phyloP scores from a whole-genome alignment of 2,113 vertebrate genomes.

The Aphyosemion australe region DNA sequence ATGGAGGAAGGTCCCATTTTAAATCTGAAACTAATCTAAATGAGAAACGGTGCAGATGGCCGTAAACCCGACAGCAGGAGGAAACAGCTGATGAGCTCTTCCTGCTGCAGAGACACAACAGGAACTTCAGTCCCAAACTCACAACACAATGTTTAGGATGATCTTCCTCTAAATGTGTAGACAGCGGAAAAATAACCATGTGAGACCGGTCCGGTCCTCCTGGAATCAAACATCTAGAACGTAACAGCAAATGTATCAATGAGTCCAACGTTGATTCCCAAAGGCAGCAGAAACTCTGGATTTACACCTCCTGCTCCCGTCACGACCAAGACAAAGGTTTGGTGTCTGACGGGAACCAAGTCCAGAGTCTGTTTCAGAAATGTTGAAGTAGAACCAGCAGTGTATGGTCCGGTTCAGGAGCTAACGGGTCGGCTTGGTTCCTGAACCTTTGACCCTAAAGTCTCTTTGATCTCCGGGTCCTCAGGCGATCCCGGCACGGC shows the following conservation, averaged over 20 bases:
- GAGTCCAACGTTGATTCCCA: slow-evolving; percentile 85
- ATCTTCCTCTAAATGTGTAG: slow-evolving; percentile 41
- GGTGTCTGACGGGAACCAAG: slow-evolving; percentile 69
- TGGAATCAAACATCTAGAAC: slow-evolving; percentile 74
- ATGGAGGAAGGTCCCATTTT: no score
- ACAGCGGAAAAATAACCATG: slow-evolving; percentile 49
- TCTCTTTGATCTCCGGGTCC: slow-evolving; percentile 63
- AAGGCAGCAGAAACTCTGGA: slow-evolving; percentile 88
- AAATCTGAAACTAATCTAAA: no score
- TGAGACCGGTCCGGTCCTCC: slow-evolving; percentile 63
- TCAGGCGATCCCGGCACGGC: slow-evolving; percentile 29
- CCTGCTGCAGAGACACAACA: no score
- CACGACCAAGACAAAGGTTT: slow-evolving; percentile 79
- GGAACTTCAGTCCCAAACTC: not conserved
- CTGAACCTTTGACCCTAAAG: slow-evolving; percentile 63
- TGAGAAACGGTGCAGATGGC: no score
- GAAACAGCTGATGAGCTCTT: no score
- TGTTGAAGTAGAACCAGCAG: slow-evolving; percentile 55
- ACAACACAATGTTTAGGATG: slow-evolving; percentile 50
- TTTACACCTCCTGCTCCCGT: slow-evolving; percentile 80
- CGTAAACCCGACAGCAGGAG: no score
- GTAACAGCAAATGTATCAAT: slow-evolving; percentile 82
- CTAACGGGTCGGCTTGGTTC: slow-evolving; percentile 69
- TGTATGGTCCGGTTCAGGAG: slow-evolving; percentile 81
- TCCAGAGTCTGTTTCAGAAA: slow-evolving; percentile 71